These are phyloP conservation scores for Rostratula benghalensis DNA, from an alignment of 2,113 vertebrate genomes.

Conservation along the genomic window DNA sequence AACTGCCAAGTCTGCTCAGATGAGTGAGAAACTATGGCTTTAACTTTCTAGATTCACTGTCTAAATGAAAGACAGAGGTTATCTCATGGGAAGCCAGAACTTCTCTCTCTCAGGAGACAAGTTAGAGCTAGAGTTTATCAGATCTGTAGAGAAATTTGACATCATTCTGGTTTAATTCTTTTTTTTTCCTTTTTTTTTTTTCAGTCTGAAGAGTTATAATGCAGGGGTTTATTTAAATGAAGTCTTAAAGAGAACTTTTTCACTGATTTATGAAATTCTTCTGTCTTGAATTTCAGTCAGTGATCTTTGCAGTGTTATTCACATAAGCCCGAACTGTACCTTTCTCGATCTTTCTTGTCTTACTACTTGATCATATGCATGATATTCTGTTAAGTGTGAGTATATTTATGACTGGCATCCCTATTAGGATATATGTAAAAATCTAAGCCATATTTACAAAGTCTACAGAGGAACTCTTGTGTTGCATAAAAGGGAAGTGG, in stretches of 20 bases:
- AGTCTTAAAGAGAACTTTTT: neutral
- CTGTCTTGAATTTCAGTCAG: neutral
- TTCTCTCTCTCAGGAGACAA: neutral
- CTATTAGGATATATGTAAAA: neutral
- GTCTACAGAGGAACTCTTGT: neutral
- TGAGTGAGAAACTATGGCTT: neutral
- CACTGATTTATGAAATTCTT: neutral
- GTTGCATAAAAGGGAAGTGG: neutral
- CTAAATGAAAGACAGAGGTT: neutral
- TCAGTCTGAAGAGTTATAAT: neutral
- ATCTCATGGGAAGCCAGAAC: neutral
- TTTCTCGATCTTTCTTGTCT: neutral
- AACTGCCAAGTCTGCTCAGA: neutral
- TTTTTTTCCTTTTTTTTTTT: neutral
- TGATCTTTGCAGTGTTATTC: neutral
- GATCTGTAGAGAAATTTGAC: neutral
- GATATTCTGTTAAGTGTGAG: neutral
- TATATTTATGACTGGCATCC: neutral
- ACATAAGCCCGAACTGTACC: neutral
- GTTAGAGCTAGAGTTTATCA: neutral
- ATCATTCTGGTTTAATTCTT: neutral
- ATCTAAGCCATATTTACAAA: neutral
- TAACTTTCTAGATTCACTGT: neutral
- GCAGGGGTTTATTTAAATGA: neutral
- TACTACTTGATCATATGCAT: neutral